Conservation (phyloP, 2,888 invertebrate genomes). For the Perithous albicinctus region DNA sequence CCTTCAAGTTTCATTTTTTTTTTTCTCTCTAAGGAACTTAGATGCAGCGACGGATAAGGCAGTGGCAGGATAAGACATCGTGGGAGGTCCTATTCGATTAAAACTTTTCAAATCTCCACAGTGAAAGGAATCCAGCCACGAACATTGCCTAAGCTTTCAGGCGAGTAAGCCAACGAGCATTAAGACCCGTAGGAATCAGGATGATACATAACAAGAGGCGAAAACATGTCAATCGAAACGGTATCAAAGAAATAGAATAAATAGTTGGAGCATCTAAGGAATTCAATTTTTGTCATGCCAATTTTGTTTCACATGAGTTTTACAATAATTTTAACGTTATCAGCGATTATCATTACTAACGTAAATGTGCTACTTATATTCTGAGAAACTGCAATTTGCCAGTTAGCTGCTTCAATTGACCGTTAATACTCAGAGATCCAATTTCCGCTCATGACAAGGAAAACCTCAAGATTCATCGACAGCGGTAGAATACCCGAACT, state of each 20-base stretch:
- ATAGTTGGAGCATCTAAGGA: neutral
- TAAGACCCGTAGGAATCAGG: conserved; percentile 28
- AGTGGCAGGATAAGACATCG: conserved; percentile 33
- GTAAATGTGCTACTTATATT: neutral
- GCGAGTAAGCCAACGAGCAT: conserved; percentile 17
- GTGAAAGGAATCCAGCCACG: conserved; percentile 46
- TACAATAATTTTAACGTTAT: too few species aligned
- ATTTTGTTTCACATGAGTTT: too few species aligned
- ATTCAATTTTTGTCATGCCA: too few species aligned
- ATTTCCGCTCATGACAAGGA: conserved; percentile 31
- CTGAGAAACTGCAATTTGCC: neutral
- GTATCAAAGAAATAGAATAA: neutral
- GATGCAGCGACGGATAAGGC: conserved; percentile 4
- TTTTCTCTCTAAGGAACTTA: conserved; percentile 20
- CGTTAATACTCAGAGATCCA: conserved; percentile 23
- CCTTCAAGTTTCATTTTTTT: conserved; percentile 17
- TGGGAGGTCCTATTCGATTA: conserved; percentile 54
- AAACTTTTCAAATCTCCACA: conserved; percentile 59
- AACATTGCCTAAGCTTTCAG: conserved; percentile 32
- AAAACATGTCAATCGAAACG: conserved; percentile 1
- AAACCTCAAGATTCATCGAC: neutral
- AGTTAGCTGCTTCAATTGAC: conserved; percentile 1
- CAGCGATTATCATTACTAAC: too few species aligned
- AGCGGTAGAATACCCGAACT: neutral
- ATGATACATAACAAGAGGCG: neutral